Conservation (phyloP, 2,797 vertebrate species). For the Neosalanx taihuensis region DNA sequence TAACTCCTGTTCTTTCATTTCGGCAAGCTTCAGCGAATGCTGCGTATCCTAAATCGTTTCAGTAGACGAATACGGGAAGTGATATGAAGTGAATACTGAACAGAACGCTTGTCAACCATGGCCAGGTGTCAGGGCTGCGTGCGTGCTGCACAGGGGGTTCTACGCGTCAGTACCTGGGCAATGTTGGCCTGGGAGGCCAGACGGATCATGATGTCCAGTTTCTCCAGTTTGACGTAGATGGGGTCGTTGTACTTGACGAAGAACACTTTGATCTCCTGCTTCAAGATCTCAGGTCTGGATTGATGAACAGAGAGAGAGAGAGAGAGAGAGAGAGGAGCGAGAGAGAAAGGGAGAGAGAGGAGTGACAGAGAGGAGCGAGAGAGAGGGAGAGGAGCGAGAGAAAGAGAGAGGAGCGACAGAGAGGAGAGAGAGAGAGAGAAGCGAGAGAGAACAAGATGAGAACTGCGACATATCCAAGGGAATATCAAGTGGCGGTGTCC, state of each 20-base stretch:
- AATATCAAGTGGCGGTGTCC: background rate
- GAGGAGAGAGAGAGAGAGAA: background rate
- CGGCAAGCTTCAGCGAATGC: background rate
- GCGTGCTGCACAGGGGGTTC: too few species aligned
- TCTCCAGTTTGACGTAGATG: slow-evolving; percentile 98
- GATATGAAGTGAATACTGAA: background rate
- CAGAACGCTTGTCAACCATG: background rate
- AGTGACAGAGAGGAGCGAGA: too few species aligned
- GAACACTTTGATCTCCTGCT: slow-evolving; percentile 99
- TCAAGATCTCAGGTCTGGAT: slow-evolving; percentile 91
- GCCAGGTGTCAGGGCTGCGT: background rate
- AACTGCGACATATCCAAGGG: background rate
- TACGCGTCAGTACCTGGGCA: slow-evolving; percentile 79
- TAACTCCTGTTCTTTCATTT: background rate
- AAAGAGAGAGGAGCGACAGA: background rate
- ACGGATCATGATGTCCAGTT: slow-evolving; percentile 99
- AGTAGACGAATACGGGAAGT: too few species aligned
- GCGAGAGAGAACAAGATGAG: background rate
- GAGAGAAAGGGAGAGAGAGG: too few species aligned
- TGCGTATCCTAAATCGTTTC: background rate
- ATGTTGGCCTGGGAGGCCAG: slow-evolving; percentile 98
- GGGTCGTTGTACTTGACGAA: slow-evolving; percentile 99
- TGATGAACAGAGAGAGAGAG: too few species aligned
- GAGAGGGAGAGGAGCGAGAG: too few species aligned
- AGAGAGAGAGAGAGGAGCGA: too few species aligned